Evolutionary conservation across 2,888 invertebrate species (phyloP).

Genomic region (Drosophila lutescens): DNA sequence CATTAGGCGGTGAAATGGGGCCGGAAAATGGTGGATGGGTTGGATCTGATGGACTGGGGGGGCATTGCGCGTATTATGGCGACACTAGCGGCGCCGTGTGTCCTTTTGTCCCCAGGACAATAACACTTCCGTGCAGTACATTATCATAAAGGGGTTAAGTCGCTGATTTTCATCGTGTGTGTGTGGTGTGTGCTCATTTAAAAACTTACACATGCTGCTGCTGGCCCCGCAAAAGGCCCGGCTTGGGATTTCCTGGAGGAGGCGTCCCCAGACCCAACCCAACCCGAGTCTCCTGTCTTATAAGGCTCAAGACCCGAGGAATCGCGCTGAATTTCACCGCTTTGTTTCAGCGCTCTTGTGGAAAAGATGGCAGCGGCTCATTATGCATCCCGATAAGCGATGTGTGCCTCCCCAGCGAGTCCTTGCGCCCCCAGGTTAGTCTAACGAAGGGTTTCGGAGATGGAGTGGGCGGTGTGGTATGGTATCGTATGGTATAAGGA

Average conservation of each 20-base stretch:
- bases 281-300: background rate
- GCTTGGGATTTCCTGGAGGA: conserved; percentile 39
- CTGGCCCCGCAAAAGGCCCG: conserved; percentile 30
- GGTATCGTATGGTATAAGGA: background rate
- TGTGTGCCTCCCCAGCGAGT: conserved; percentile 76
- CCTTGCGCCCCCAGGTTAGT: conserved; percentile 72
- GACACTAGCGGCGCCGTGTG: conserved; percentile 66
- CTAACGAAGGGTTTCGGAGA: conserved; percentile 19
- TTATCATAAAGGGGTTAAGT: conserved; percentile 83
- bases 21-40: conserved; percentile 17
- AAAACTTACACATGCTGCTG: conserved; percentile 62
- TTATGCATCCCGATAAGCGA: conserved; percentile 77
- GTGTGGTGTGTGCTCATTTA: conserved; percentile 68
- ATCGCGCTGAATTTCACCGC: conserved; percentile 78
- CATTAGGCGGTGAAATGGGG: conserved; percentile 21
- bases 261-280: background rate
- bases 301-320: conserved; percentile 52
- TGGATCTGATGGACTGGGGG: background rate
- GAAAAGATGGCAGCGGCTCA: conserved; percentile 78
- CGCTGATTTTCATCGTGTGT: conserved; percentile 78
- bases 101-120: conserved; percentile 82
- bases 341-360: conserved; percentile 69
- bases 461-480: conserved; percentile 29
- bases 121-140: conserved; percentile 80
- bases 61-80: conserved; percentile 55